phyloP scores from a whole-genome alignment of 1,140 invertebrate genomes.

The Drosophila asahinai region DNA sequence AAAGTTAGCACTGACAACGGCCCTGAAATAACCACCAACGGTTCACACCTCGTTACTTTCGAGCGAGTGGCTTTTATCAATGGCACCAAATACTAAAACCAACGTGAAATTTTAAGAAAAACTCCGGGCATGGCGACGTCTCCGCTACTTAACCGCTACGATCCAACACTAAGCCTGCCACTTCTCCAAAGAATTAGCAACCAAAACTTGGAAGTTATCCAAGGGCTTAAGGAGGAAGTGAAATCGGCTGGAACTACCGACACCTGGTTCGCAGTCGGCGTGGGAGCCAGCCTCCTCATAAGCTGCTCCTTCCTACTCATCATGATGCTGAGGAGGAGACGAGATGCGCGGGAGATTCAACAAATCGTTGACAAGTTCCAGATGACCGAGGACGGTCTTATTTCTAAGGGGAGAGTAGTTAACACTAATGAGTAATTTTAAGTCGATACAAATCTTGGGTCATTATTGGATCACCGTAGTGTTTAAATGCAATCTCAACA shows the following conservation, averaged over 20 bases:
- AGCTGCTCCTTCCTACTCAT: conserved; percentile 3
- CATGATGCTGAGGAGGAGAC: not conserved
- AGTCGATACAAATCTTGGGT: conserved; percentile 1
- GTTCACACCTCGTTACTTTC: conserved; percentile 2
- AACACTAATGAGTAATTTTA: conserved; percentile 1
- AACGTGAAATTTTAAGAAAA: too few species aligned
- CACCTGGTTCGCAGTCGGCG: conserved; percentile 15
- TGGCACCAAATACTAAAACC: conserved; percentile 7
- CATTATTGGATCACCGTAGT: not conserved
- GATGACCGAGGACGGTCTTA: conserved; percentile 20
- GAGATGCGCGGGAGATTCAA: not conserved
- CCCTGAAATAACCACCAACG: conserved; percentile 7
- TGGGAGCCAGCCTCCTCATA: not conserved
- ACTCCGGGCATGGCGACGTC: too few species aligned
- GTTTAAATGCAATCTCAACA: conserved; percentile 1
- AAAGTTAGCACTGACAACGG: conserved; percentile 15
- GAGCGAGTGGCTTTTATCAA: conserved; percentile 12
- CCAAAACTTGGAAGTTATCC: too few species aligned
- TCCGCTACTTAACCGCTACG: too few species aligned
- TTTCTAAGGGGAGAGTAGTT: conserved; percentile 2
- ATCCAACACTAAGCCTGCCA: too few species aligned
- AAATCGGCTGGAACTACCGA: conserved; percentile 3
- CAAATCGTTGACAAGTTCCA: conserved; percentile 4
- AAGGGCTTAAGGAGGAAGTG: conserved; percentile 24
- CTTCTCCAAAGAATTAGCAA: too few species aligned